A percentile compares a stretch with the other conserved stretches of the same genome.
Evolutionary conservation across 2,888 invertebrate species (phyloP).

Genomic region (Cerastis leucographa): DNA sequence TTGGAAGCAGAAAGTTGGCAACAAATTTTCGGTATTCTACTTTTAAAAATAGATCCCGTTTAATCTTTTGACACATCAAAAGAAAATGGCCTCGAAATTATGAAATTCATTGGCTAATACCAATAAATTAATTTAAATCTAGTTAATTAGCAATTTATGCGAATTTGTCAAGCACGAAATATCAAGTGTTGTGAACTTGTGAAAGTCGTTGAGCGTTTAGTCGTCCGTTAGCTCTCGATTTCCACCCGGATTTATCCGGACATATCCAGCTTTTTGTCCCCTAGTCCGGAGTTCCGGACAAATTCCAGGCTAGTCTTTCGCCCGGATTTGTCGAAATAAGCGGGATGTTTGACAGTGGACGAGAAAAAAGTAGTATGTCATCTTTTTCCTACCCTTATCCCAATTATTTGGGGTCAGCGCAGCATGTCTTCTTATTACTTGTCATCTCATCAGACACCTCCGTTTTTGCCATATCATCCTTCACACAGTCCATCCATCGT

Average conservation of each 20-base stretch:
- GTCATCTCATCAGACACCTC: too few relatives aligned
- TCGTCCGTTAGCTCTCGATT: background rate
- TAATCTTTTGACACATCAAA: constrained; percentile 8
- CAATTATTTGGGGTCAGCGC: too few relatives aligned
- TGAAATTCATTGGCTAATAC: constrained; percentile 27
- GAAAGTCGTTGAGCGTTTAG: constrained; percentile 25
- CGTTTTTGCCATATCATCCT: too few relatives aligned
- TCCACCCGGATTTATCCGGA: background rate
- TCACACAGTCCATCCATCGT: too few relatives aligned
- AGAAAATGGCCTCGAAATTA: constrained; percentile 35
- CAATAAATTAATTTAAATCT: constrained; percentile 50
- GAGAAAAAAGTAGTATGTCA: background rate
- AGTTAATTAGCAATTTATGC: constrained; percentile 47
- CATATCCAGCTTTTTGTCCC: background rate
- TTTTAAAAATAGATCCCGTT: background rate
- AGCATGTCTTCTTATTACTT: too few relatives aligned
- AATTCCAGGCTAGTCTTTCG: background rate
- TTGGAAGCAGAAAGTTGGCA: background rate
- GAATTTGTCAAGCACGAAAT: constrained; percentile 54
- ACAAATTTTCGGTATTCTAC: background rate
- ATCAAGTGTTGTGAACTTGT: constrained; percentile 50
- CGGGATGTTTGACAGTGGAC: background rate
- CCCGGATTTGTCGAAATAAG: background rate
- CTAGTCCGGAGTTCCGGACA: background rate
- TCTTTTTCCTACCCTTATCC: too few relatives aligned